Base-by-base conservation (phyloP, 2,888 invertebrate species). In the Trachelus troglodyta region DNA sequence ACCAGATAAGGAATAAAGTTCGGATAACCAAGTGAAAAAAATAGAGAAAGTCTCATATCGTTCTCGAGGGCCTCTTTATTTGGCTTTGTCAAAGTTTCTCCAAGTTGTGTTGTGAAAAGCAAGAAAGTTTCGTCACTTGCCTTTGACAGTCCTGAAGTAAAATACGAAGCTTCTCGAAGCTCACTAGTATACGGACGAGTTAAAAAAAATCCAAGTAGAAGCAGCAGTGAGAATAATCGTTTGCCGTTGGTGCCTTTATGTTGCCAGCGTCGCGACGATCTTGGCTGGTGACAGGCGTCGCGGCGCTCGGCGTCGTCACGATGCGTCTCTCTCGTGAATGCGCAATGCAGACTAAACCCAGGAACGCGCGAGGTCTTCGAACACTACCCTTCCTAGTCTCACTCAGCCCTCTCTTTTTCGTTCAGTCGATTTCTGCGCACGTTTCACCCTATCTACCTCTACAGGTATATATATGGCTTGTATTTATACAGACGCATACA, bases 281-380 rank as follows among this genome's bases (percentile, higher is more conserved):
- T 71, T 33, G 71, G 71, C 30, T 31, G 71, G 84, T 83, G 85
- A 84, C 84, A 83, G 83, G 83, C 83, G 83, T 83, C 82, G 84
- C 76, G 76, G 75, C 80, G 79, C 78, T 69, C 80, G 82, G 84
- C 83, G 84, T 85, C 84, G 82, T 83, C 82, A 83, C 87, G 85
- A 85, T 89, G 87, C 87, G 87, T 85, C 87, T 85, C 85, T 82
- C 84, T 86, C 81, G 87, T 86, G 87, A 88, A 89, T 89, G 89
- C 90, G 90, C 89, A 89, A 89, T 89, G 89, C 89, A 88, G 90
- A 86, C 87, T 87, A 84, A 82, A 83, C 81, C 84, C 83, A 86
- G 85, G 82, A 85, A 80, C 81, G 84, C 83, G 83, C 83, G 81
- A 87, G 86, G 85, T 86, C 88, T 87, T 89, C 87, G 87, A 85